These are phyloP conservation scores for Watsonalla binaria DNA, from an alignment of 2,888 invertebrate genomes.

Conservation along the genomic window DNA sequence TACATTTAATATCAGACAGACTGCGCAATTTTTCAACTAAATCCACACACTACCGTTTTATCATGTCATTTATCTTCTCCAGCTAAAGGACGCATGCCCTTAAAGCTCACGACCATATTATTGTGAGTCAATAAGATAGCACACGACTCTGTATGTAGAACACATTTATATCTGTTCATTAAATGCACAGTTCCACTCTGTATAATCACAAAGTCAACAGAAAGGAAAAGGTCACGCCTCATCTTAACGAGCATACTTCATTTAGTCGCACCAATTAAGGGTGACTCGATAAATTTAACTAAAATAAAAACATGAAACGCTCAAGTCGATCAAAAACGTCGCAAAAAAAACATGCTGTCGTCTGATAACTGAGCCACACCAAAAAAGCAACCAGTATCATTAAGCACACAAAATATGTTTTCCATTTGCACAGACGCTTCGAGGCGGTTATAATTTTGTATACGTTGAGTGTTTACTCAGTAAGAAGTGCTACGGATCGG, in stretches of 20 bases:
- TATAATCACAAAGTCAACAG: slow-evolving; percentile 23
- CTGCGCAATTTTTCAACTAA: not conserved
- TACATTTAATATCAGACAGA: not conserved
- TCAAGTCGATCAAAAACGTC: slow-evolving; percentile 44
- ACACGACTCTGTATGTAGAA: slow-evolving; percentile 12
- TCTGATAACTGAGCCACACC: slow-evolving; percentile 64
- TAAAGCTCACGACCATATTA: not conserved
- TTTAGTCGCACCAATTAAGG: slow-evolving; percentile 64
- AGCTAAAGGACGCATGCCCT: not conserved
- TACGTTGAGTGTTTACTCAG: slow-evolving; percentile 76
- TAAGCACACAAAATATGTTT: slow-evolving; percentile 79
- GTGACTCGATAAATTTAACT: slow-evolving; percentile 58
- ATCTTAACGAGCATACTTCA: slow-evolving; percentile 45
- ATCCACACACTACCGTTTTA: not conserved
- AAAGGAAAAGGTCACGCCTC: slow-evolving; percentile 46
- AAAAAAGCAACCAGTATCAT: slow-evolving; percentile 76
- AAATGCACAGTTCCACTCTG: slow-evolving; percentile 21
- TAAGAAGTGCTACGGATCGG: slow-evolving; percentile 74
- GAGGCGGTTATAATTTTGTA: slow-evolving; percentile 77
- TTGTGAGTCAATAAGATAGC: slow-evolving; percentile 15
- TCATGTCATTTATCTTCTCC: not conserved
- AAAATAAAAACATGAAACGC: slow-evolving; percentile 51
- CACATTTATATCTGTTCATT: slow-evolving; percentile 26
- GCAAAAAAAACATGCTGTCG: slow-evolving; percentile 60
- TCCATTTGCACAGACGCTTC: slow-evolving; percentile 76